A percentile compares a stretch with the other conserved stretches of the same genome.
Evolutionary conservation across 2,888 invertebrate species (phyloP).

Genomic region (Cheilosia soror): DNA sequence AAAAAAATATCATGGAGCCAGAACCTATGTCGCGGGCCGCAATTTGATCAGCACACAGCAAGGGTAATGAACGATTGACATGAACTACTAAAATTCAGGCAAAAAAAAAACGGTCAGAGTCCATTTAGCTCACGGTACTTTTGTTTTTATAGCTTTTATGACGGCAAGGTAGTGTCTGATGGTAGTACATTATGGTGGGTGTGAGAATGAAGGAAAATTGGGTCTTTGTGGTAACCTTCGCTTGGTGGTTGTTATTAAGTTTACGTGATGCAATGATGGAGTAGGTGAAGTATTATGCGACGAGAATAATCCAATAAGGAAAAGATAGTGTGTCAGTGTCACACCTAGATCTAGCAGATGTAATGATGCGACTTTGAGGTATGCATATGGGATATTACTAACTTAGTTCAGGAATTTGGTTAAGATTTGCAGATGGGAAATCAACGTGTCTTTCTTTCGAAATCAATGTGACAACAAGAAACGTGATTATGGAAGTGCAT

Average conservation of each 20-base stretch:
- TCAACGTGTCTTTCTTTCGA: no score
- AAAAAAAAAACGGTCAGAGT: constrained; percentile 15
- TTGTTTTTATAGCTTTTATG: background rate
- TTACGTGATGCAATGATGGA: constrained; percentile 50
- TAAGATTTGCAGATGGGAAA: background rate
- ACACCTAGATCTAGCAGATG: constrained; percentile 16
- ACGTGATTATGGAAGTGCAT: no score
- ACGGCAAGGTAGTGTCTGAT: background rate
- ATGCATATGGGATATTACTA: constrained; percentile 26
- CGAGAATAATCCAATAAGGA: constrained; percentile 17
- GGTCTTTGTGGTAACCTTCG: constrained; percentile 31
- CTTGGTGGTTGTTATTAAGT: constrained; percentile 42
- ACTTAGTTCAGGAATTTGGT: constrained; percentile 33
- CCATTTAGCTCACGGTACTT: constrained; percentile 13
- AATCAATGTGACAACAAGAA: no score
- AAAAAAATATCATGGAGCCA: constrained; percentile 5
- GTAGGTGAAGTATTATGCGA: constrained; percentile 24
- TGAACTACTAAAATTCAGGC: constrained; percentile 48
- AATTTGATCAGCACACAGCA: constrained; percentile 36
- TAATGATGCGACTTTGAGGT: constrained; percentile 9
- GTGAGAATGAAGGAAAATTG: constrained; percentile 34
- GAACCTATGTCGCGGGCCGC: constrained; percentile 19
- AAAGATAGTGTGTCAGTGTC: constrained; percentile 39
- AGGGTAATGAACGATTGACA: constrained; percentile 56
- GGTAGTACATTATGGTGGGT: constrained; percentile 5